Base-by-base conservation (phyloP, 2,797 vertebrate genomes). In the Pachyuromys duprasi region DNA sequence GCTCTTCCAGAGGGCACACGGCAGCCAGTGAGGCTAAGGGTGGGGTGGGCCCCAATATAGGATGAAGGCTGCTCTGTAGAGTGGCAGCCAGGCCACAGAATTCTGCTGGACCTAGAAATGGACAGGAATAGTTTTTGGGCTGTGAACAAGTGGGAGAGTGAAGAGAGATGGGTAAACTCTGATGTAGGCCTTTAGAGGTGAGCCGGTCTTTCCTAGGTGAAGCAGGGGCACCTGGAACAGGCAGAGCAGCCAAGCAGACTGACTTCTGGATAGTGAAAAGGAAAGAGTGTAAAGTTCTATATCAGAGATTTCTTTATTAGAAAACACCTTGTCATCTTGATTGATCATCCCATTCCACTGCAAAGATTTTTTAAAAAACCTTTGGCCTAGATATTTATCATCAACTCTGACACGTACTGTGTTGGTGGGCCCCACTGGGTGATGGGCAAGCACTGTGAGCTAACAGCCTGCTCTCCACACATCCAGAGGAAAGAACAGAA, bases 321-420 rank as follows among this genome's bases (percentile, higher is more conserved):
- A 92, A 93, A 94, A 89, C 36, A 89, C 67, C 89, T 12, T 91
- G 89, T 91, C 89, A 69, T 72, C 90, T 88, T 88, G 93, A 96
- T 31, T 28, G 84, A 92, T 45, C 74, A 95, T 82, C 88, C 84
- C 63, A 91, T 95, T 91, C 31, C 3, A 65, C 69, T 62, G 63
- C 86, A 70, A 57, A 92, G 62, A n/a, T 62, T 90, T 91, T 82
- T 91, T 33, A 81, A 0, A 80, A 89, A 91, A 82, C 65, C 90
- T 90, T 75, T 95, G 62, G 67, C 91, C 83, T 91, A 93, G 93
- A 79, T 93, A 94, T 93, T 90, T 81, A 91, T 91, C 86, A 82
- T 53, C 45, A 78, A 70, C 55, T 88, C 62, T 95, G 95, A 93
- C 67, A 90, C 91, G 36, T 53, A 60, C 82, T 0, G 4, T 63